Evolutionary conservation across 2,888 invertebrate genomes (phyloP).

Genomic region (Rotaria socialis): DNA sequence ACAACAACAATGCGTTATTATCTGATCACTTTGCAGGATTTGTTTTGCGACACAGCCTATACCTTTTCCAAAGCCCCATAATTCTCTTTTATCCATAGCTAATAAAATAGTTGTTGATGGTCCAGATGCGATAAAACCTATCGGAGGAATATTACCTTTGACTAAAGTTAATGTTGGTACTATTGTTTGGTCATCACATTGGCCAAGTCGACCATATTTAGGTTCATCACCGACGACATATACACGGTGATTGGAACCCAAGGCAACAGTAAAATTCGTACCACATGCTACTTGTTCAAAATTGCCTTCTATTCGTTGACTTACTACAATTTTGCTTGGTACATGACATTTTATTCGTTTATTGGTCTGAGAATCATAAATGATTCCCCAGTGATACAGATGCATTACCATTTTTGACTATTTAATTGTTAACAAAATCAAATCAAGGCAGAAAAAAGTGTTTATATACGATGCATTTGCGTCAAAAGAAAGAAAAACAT

Average conservation of each 20-base stretch:
- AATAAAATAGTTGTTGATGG: slow-evolving; percentile 6
- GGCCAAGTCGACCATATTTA: slow-evolving; percentile 26
- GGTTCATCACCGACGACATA: not conserved
- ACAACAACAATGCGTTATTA: not conserved
- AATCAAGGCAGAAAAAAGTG: too few relatives aligned
- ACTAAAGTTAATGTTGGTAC: not conserved
- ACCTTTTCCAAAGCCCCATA: slow-evolving; percentile 34
- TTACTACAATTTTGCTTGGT: not conserved
- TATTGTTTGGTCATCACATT: not conserved
- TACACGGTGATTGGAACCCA: not conserved
- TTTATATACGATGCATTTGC: too few relatives aligned
- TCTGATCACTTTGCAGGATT: not conserved
- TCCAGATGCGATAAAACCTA: slow-evolving; percentile 4
- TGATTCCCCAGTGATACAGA: slow-evolving; percentile 30
- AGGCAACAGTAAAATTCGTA: not conserved
- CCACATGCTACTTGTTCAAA: not conserved
- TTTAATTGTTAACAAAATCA: too few relatives aligned
- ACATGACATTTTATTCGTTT: not conserved
- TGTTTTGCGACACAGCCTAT: not conserved
- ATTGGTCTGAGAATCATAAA: not conserved
- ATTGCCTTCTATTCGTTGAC: not conserved
- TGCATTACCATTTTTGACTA: not conserved
- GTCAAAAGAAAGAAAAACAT: too few relatives aligned
- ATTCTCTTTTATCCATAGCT: not conserved
- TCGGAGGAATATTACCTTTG: not conserved